Evolutionary conservation across 2,797 vertebrate genomes (phyloP), one percentile per base, ranked within the genome.

Genomic region (Coregonus sp.): DNA sequence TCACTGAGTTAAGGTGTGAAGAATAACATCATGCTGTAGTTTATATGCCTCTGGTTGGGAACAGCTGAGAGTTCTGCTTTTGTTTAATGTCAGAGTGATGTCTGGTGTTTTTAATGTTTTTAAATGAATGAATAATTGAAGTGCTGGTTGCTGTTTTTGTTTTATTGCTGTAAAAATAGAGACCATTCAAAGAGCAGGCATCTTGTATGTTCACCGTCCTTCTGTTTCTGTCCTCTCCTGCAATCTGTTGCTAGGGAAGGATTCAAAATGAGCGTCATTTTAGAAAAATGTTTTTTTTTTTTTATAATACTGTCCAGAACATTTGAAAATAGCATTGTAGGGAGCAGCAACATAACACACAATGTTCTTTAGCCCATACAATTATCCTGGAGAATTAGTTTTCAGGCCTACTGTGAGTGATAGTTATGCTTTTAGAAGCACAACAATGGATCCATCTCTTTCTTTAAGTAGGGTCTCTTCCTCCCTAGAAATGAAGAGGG

Each of bases 321-420:
- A 75, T 7, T 81, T 91, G 84, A 81, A 82, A 83, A 83, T 83
- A 75, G 54, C 37, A 82, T 84, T 85, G 86, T 90, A 70, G 69
- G 86, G 68, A 75, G 75, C 85, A 78, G 37, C 79, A 81, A 87
- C 86, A 79, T 79, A 61, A 72, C 54, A 73, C 47, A 81, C 82
- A 87, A 81, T 86, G 81, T 85, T 40, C 82, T 80, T 70, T 74
- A 78, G 81, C 29, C 86, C 72, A 69, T 80, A 85, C 84, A 91
- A 88, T 89, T 9, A 75, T 68, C 73, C 76, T 1, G 25, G 50
- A 77, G 79, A 91, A 92, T 85, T 89, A 88, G 84, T 84, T 87
- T 78, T 73, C 63, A 14, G 77, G 82, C 84, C 81, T n/a, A 84
- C 87, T 91, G 90, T 85, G 86, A 70, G 33, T 86, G 88, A 91